These are phyloP conservation scores for Ctena decussata DNA, from an alignment of 2,888 invertebrate genomes.

Conservation along the genomic window DNA sequence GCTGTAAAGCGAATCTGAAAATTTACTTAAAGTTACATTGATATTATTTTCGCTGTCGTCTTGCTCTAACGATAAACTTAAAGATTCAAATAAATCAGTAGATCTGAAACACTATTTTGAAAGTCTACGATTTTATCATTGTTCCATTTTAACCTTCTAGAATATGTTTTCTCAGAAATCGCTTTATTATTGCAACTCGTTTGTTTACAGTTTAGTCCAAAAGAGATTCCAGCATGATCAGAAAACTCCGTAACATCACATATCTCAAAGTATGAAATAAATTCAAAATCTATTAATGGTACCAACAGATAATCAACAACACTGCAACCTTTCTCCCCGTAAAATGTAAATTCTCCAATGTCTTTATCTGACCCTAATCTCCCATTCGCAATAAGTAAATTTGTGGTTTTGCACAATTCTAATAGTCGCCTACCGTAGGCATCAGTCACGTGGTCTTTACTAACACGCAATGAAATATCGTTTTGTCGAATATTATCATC, in stretches of 20 bases:
- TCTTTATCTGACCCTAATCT: not conserved
- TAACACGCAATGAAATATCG: not conserved
- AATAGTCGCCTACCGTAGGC: not conserved
- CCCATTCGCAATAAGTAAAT: slow-evolving; percentile 3
- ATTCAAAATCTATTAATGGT: not conserved
- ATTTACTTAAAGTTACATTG: not conserved
- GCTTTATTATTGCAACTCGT: not conserved
- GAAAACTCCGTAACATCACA: not conserved
- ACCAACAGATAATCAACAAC: slow-evolving; percentile 7
- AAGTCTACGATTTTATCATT: not conserved
- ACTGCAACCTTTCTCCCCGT: not conserved
- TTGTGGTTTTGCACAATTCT: not conserved
- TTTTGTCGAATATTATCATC: not conserved
- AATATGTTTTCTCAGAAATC: not conserved
- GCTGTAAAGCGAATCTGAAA: not conserved
- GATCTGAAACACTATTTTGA: not conserved
- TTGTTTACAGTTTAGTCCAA: not conserved
- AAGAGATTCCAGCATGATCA: not conserved
- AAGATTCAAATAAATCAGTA: not conserved
- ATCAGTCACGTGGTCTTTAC: not conserved
- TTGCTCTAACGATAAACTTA: not conserved
- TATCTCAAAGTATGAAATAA: not conserved
- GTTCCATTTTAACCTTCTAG: not conserved
- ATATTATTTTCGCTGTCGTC: not conserved
- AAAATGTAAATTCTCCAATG: not conserved